These are phyloP conservation scores for Melolontha melolontha DNA, from an alignment of 2,888 invertebrate genomes.

Conservation along the genomic window DNA sequence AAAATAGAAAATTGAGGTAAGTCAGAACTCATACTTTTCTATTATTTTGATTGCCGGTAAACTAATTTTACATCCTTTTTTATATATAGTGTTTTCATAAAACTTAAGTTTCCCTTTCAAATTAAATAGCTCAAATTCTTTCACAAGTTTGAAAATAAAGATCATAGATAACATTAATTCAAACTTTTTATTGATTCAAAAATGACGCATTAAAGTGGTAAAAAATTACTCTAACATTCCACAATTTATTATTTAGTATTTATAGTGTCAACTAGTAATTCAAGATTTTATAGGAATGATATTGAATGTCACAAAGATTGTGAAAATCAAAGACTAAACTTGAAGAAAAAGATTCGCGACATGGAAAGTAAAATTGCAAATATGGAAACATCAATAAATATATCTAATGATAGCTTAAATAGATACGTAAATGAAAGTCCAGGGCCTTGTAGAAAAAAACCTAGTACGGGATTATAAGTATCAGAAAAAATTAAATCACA, in stretches of 20 bases:
- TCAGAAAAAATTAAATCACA: slow-evolving; percentile 49
- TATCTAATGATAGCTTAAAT: slow-evolving; percentile 50
- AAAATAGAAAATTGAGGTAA: slow-evolving; percentile 52
- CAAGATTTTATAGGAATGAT: slow-evolving; percentile 33
- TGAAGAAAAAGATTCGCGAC: slow-evolving; percentile 56
- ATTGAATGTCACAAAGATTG: slow-evolving; percentile 49
- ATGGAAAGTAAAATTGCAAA: slow-evolving; percentile 43
- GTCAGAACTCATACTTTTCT: neutral
- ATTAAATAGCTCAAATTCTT: too few relatives aligned
- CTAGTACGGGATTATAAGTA: slow-evolving; percentile 3
- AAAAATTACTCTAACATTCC: too few relatives aligned
- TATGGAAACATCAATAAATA: slow-evolving; percentile 19
- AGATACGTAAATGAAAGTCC: slow-evolving; percentile 58
- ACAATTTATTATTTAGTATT: too few relatives aligned
- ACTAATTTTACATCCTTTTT: too few relatives aligned
- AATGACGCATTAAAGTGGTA: too few relatives aligned
- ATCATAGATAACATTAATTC: too few relatives aligned
- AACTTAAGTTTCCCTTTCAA: too few relatives aligned
- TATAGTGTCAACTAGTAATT: too few relatives aligned
- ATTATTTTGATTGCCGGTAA: too few relatives aligned
- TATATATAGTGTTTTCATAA: too few relatives aligned
- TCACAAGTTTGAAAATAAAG: too few relatives aligned
- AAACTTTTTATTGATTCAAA: too few relatives aligned
- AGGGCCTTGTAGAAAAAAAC: slow-evolving; percentile 46
- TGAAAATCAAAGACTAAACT: slow-evolving; percentile 53